Evolutionary conservation across 2,888 invertebrate species (phyloP), one percentile per base, ranked within the genome.

Genomic region (Serripes groenlandicus): DNA sequence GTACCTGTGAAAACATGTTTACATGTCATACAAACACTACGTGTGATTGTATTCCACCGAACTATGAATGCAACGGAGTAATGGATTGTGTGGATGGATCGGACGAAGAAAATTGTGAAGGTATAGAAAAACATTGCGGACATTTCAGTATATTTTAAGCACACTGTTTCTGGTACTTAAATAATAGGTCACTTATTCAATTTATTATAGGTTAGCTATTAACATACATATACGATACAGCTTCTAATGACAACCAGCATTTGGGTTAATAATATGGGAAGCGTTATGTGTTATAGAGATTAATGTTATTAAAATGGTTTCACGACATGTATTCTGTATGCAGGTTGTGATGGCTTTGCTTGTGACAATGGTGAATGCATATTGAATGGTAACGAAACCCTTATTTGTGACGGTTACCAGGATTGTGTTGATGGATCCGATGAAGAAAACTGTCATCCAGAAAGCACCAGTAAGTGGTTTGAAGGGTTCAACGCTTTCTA

Each of bases 361-460:
- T 88, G 88, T 76, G 74, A 78, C 28, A 78, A 81, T 71, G 85
- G 77, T 30, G 80, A 85, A 66, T 76, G 76, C 42, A n/a, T 76
- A 1, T 18, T 69, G 23, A 35, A 37, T 28, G 62, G 32, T 23
- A 87, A 88, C 9, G 80, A 75, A 21, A 73, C 83, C 11, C 28
- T 68, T 26, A 32, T 69, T 9, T 93, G 93, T 87, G 92, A 92
- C 72, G 89, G 90, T 0, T 82, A 86, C 69, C 75, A 85, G 11
- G 91, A 92, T 66, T 92, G 93, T 77, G 87, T 80, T 0, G 90
- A 91, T 75, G 89, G 88, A 23, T 84, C 88, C 9, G 91, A 91
- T 60, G 91, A 91, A 76, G 68, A 60, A 9, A 85, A 87, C n/a
- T 91, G 91, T 86, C 87, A 69, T 28, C 76, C 56, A 11, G 37